Percentiles rank a stretch among this genome's conserved stretches.
Evolutionary conservation across 2,888 invertebrate species (phyloP).

Genomic region (Baccha elongata): DNA sequence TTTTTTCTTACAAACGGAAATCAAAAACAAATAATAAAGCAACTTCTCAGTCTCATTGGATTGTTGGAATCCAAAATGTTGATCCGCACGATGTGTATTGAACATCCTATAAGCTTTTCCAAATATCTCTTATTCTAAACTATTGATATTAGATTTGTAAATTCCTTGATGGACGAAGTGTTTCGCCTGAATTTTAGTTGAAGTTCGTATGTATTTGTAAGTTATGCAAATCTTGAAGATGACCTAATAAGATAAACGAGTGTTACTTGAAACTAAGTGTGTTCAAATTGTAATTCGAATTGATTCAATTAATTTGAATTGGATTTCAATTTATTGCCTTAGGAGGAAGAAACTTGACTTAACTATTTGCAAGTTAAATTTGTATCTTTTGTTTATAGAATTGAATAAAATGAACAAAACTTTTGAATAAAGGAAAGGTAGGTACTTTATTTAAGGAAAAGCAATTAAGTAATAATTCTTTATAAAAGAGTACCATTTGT

Average conservation of each 20-base stretch:
- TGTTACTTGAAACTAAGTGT: conserved; percentile 20
- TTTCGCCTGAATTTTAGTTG: background rate
- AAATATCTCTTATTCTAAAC: conserved; percentile 41
- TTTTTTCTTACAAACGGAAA: too few relatives aligned
- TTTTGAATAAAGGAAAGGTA: too few relatives aligned
- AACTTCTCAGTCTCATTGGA: too few relatives aligned
- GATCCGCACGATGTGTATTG: background rate
- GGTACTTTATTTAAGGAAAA: too few relatives aligned
- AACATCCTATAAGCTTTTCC: conserved; percentile 12
- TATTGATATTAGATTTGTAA: conserved; percentile 43
- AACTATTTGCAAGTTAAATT: too few relatives aligned
- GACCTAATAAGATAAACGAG: conserved; percentile 37
- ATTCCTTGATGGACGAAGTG: conserved; percentile 35
- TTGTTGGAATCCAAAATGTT: too few relatives aligned
- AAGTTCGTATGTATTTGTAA: conserved; percentile 1
- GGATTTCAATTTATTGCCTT: background rate
- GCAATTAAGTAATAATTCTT: too few relatives aligned
- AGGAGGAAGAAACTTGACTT: background rate
- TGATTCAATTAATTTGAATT: conserved; percentile 10
- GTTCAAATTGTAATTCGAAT: conserved; percentile 19
- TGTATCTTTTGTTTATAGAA: too few relatives aligned
- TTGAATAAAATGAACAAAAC: too few relatives aligned
- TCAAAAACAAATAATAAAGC: too few relatives aligned
- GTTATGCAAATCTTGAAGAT: conserved; percentile 49
- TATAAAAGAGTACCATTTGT: too few relatives aligned